Evolutionary conservation across 2,888 invertebrate species (phyloP), one percentile per base, ranked within the genome.

Genomic region (Clitarchus hookeri): DNA sequence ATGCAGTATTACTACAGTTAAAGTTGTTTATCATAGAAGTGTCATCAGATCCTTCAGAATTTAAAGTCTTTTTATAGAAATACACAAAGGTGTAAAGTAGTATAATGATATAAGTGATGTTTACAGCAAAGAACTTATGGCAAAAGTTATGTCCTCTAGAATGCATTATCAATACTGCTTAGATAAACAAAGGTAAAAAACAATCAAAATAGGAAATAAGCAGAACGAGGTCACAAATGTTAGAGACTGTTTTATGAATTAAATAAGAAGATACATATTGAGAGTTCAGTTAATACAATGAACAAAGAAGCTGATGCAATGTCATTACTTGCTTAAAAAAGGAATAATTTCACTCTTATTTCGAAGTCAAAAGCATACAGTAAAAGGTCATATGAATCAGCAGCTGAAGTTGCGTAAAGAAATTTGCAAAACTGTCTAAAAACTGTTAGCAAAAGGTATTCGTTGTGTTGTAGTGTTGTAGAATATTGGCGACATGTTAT

Each of bases 201-300:
- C n/a, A 82, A 54, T 27, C 65, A 54, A 23, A 84, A 82, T 44
- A 82, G 84, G 25, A 86, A 86, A 82, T 26, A n/a, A 19, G 83
- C 65, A 48, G 82, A 77, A 26, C 80, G 85, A 44, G 78, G 79
- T 78, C 82, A 80, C 82, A 84, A 80, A 12, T 84, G 83, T n/a
- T 26, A 48, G 53, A 26, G 65, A 85, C 36, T 84, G 48, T 48
- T 16, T n/a, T 16, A 48, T 13, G 48, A 48, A 48, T 1, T 48
- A 16, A 48, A 48, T 2, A 48, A 48, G 8, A 16, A 48, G 16
- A 16, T 13, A 48, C 12, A 48, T 6, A 16, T 13, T 13, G 48
- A 48, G 16, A 16, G 6, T 48, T 48, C 48, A 48, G 48, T 36
- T 36, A 48, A 48, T 48, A 13, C 48, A 13, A 48, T 16, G 48